Base-by-base conservation (phyloP, 2,797 vertebrate genomes). In the Coreius guichenoti region DNA sequence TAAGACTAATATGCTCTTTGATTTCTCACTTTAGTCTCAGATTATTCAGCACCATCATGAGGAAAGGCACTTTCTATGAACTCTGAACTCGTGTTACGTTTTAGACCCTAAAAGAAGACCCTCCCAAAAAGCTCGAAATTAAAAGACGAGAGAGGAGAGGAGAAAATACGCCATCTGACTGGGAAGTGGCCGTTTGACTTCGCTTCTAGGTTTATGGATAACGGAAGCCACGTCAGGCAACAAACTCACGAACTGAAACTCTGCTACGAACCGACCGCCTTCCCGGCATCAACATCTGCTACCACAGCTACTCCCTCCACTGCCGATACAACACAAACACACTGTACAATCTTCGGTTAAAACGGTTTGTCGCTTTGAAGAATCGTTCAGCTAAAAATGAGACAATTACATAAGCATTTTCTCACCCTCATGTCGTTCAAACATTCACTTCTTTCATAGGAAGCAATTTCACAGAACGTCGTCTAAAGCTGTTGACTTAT, bases 11-110 rank as follows among this genome's bases (percentile, higher is more conserved):
- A 72, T 29, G 80, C 75, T 69, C 56, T 92, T 93, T 87, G 89
- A 91, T 90, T 92, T 85, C 73, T 92, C 88, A 88, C 90, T 91
- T 86, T 86, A 91, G 91, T 89, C 91, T 94, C 91, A 70, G 93
- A 95, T 95, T 94, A 95, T 95, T 95, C 95, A 98, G 97, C 98
- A 98, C 97, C 97, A 93, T 96, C 96, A 94, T 96, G 95, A 97
- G 93, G 96, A 98, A 99, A 99, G 98, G 98, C 98, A 99, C 97
- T 98, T 98, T 96, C 97, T 96, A 96, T 96, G 93, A 96, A 96
- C 96, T 92, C 88, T 90, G 86, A 81, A 78, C 85, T 83, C 81
- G 92, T 65, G 45, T 39, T 39, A 67, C 91, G 87, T 81, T 92
- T 95, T 93, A 92, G 89, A 86, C 89, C 74, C 86, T 63, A 78